These are phyloP conservation scores for Pipa parva DNA, from an alignment of 2,113 vertebrate species.

Conservation along the genomic window DNA sequence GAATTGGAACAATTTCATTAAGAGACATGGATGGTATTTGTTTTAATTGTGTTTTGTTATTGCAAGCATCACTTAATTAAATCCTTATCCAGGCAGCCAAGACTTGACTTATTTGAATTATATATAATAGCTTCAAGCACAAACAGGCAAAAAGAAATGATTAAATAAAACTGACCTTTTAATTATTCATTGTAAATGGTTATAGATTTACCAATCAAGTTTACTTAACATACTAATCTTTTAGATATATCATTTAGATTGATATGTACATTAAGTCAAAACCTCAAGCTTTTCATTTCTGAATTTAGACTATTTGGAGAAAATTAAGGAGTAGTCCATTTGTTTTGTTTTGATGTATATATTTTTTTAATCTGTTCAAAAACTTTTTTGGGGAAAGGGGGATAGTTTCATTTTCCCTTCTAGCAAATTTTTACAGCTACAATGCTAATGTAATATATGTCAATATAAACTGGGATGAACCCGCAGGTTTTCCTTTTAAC, in stretches of 20 bases:
- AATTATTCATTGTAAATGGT: slow-evolving; percentile 12
- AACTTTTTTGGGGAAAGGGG: too few relatives aligned
- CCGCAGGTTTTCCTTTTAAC: too few relatives aligned
- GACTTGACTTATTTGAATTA: slow-evolving; percentile 40
- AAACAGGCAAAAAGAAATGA: slow-evolving; percentile 24
- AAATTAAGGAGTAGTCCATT: too few relatives aligned
- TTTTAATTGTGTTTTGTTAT: slow-evolving; percentile 32
- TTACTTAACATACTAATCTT: slow-evolving; percentile 3
- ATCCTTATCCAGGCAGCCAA: slow-evolving; percentile 18
- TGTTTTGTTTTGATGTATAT: too few relatives aligned
- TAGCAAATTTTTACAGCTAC: too few relatives aligned
- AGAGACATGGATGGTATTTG: not conserved
- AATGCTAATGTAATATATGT: too few relatives aligned
- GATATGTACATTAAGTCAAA: slow-evolving; percentile 1
- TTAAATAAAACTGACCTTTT: slow-evolving; percentile 31
- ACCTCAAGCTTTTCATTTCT: too few relatives aligned
- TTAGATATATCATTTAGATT: slow-evolving; percentile 7
- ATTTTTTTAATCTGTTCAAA: too few relatives aligned
- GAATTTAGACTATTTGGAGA: too few relatives aligned
- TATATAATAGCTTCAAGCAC: slow-evolving; percentile 18
- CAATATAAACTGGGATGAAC: too few relatives aligned
- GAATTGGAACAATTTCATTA: not conserved
- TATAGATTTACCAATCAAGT: not conserved
- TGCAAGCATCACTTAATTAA: slow-evolving; percentile 23
- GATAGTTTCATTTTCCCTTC: too few relatives aligned